Percentiles rank a stretch among this genome's conserved stretches.
Conservation (phyloP, 2,797 vertebrate genomes). For the Alcedo atthis region DNA sequence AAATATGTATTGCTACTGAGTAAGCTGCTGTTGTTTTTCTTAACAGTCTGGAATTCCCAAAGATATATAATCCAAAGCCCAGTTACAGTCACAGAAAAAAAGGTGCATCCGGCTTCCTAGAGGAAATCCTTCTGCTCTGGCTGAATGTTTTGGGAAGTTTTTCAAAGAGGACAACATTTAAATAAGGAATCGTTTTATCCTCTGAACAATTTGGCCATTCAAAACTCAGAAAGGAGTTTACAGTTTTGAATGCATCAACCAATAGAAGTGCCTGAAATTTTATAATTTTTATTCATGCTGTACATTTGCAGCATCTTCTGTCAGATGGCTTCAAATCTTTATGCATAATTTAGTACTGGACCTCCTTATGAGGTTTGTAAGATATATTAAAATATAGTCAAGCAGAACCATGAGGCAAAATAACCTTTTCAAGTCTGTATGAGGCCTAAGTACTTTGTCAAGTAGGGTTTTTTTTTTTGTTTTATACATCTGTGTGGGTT, state of each 20-base stretch:
- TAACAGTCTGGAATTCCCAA: neutral
- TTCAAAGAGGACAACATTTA: slow-evolving; percentile 42
- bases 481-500: neutral
- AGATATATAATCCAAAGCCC: neutral
- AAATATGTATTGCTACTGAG: neutral
- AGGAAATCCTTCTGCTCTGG: slow-evolving; percentile 57
- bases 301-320: neutral
- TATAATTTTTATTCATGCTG: neutral
- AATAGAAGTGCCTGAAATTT: neutral
- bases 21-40: slow-evolving; percentile 20
- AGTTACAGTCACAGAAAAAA: slow-evolving; percentile 21
- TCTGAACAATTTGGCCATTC: neutral
- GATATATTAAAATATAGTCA: neutral
- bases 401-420: neutral
- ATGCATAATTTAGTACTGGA: neutral
- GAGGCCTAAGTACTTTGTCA: neutral
- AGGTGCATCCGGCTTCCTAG: slow-evolving; percentile 37
- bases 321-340: neutral
- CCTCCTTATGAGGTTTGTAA: neutral
- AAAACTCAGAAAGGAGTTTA: neutral
- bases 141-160: slow-evolving; percentile 26
- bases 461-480: neutral
- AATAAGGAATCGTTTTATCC: neutral
- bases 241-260: neutral
- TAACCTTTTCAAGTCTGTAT: neutral